Evolutionary conservation across 2,888 invertebrate genomes (phyloP).

Genomic region (Ophonus ardosiacus): DNA sequence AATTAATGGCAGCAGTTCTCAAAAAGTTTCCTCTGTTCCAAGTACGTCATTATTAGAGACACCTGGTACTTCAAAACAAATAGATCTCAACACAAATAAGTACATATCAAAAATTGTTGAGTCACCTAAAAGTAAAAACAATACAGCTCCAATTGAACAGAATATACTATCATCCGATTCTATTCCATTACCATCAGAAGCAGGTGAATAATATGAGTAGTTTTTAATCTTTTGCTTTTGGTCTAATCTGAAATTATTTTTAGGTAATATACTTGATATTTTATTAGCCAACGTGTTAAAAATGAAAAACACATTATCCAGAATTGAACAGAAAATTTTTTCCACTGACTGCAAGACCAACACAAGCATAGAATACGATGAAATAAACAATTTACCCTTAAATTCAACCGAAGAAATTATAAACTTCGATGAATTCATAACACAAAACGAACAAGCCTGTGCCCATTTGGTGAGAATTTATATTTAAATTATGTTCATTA

Average conservation of each 20-base stretch:
- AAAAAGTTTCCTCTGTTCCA: not conserved
- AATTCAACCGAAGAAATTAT: not conserved
- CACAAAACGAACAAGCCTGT: not conserved
- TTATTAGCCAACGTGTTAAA: not conserved
- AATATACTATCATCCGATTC: not conserved
- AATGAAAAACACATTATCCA: not conserved
- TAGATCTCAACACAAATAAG: not conserved
- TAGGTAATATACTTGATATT: not conserved
- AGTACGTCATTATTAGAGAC: not conserved
- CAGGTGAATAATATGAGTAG: not conserved
- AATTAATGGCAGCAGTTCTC: not conserved
- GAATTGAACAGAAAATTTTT: not conserved
- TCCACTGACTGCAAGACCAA: not conserved
- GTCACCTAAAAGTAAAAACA: not conserved
- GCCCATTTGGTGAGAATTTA: not conserved
- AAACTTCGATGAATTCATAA: not conserved
- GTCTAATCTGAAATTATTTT: not conserved
- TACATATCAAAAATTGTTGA: not conserved
- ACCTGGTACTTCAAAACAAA: not conserved
- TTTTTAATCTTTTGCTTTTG: not conserved
- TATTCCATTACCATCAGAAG: not conserved
- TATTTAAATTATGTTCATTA: not conserved
- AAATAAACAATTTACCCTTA: not conserved
- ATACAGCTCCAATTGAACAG: not conserved
- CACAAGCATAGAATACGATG: not conserved